Percentiles rank a stretch among this genome's conserved stretches.
These are phyloP conservation scores for Leuciscus idus DNA, from an alignment of 2,113 vertebrate species.

Conservation along the genomic window DNA sequence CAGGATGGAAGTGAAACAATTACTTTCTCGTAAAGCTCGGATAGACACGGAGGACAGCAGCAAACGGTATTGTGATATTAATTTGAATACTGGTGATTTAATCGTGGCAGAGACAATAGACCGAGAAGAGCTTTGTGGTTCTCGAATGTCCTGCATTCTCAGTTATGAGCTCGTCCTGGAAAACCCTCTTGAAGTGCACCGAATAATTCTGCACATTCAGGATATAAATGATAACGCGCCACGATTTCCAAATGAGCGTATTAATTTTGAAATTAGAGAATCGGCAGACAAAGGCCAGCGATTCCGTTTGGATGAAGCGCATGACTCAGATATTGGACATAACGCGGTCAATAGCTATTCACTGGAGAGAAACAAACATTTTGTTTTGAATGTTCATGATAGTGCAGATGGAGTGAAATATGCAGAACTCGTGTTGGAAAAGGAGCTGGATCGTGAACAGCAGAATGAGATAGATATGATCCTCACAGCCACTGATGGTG, in stretches of 20 bases:
- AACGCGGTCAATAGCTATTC: slow-evolving; percentile 68
- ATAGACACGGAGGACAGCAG: slow-evolving; percentile 62
- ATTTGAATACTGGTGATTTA: slow-evolving; percentile 72
- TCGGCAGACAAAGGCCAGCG: slow-evolving; percentile 66
- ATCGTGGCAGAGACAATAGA: slow-evolving; percentile 76
- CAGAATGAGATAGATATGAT: slow-evolving; percentile 63
- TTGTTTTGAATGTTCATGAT: slow-evolving; percentile 64
- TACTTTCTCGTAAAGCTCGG: slow-evolving; percentile 71
- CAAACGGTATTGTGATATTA: slow-evolving; percentile 64
- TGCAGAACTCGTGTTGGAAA: slow-evolving; percentile 64
- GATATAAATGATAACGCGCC: slow-evolving; percentile 83
- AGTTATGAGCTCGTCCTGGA: slow-evolving; percentile 74
- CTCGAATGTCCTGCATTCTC: slow-evolving; percentile 69
- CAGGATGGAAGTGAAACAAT: slow-evolving; percentile 65
- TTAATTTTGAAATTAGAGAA: slow-evolving; percentile 73
- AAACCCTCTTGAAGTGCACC: slow-evolving; percentile 69
- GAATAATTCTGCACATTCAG: slow-evolving; percentile 70
- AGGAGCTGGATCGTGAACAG: slow-evolving; percentile 68
- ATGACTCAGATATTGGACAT: slow-evolving; percentile 71
- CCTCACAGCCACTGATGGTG: slow-evolving; percentile 71
- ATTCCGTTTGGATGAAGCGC: slow-evolving; percentile 72
- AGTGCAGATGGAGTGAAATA: slow-evolving; percentile 66
- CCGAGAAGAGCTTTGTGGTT: slow-evolving; percentile 77
- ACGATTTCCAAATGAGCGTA: slow-evolving; percentile 63
- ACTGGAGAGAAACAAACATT: slow-evolving; percentile 66